Base-by-base conservation (phyloP, 2,113 vertebrate species). In the Arvicanthis niloticus region DNA sequence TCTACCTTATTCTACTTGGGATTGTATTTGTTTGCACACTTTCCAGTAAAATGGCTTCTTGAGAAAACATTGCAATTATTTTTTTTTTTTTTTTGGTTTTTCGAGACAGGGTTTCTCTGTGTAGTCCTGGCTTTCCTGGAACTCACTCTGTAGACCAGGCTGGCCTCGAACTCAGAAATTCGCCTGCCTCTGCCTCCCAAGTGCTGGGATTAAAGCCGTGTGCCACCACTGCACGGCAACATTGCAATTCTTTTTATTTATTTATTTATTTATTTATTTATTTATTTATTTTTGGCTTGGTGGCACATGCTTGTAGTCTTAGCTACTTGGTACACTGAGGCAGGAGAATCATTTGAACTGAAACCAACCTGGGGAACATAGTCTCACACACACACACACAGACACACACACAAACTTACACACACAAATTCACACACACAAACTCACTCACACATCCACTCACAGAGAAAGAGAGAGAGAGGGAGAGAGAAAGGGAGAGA, bases 1-100 rank as follows among this genome's bases (percentile, higher is more conserved):
- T 53, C n/a, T 56, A 56, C 62, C 16, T 89, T 87, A 65, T 16
- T 60, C n/a, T 68, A 56, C 19, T 92, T 62, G 80, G 5, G 51
- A 86, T 91, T 93, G 86, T 90, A 90, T 76, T 93, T 89, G 16
- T 53, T 67, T 93, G n/a, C 1, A 65, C 19, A 70, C 21, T 72
- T 1, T 7, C 51, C 53, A 92, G n/a, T 91, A 92, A 75, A 42
- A 89, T 22, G 34, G 40, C 26, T 82, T 96, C 82, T 68, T 89
- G 15, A 68, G 45, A 26, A 67, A 89, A 67, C 5, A 22, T 29
- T 72, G 16, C n/a, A 62, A 45, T 60, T 96, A 73, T 80, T 13
- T 22, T 17, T 73, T 60, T 37, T 31, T 31, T 13, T 51, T 51
- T 9, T 65, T 29, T 29, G 24, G 31, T 17, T 45, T 24, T n/a